These are phyloP conservation scores for Myrmecobius fasciatus DNA, from an alignment of 2,113 vertebrate genomes.

Conservation along the genomic window DNA sequence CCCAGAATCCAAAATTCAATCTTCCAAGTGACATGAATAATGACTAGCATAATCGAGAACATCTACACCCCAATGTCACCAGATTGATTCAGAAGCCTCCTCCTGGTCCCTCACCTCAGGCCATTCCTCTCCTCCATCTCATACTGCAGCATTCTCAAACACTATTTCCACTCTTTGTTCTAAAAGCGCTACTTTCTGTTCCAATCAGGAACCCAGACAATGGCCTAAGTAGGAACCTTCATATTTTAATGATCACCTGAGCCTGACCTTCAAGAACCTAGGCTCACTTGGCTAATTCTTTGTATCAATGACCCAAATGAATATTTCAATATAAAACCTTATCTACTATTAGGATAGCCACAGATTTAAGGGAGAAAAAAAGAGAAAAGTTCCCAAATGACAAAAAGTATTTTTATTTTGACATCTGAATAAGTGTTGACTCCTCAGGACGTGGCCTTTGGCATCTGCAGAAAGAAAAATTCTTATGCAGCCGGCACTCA, in stretches of 20 bases:
- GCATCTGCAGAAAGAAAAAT: not conserved
- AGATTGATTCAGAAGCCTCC: not conserved
- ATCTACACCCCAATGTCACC: not conserved
- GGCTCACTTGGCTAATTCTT: not conserved
- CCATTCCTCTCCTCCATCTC: not conserved
- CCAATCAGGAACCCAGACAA: not conserved
- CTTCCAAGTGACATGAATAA: too few relatives aligned
- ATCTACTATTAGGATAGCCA: not conserved
- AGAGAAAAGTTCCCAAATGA: not conserved
- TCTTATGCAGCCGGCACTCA: not conserved
- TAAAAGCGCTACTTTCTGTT: not conserved
- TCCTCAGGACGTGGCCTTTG: not conserved
- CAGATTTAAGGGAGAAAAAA: not conserved
- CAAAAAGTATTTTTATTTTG: not conserved
- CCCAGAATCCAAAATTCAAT: too few relatives aligned
- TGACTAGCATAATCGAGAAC: not conserved
- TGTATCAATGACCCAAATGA: not conserved
- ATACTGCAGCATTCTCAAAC: not conserved
- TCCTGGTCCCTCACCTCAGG: not conserved
- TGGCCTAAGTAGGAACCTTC: not conserved
- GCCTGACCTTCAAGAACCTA: not conserved
- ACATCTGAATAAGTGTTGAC: not conserved
- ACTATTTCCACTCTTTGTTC: not conserved
- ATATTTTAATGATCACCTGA: not conserved
- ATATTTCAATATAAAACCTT: not conserved